Evolutionary conservation across 2,113 vertebrate species (phyloP).

Genomic region (Pseudopodoces humilis): DNA sequence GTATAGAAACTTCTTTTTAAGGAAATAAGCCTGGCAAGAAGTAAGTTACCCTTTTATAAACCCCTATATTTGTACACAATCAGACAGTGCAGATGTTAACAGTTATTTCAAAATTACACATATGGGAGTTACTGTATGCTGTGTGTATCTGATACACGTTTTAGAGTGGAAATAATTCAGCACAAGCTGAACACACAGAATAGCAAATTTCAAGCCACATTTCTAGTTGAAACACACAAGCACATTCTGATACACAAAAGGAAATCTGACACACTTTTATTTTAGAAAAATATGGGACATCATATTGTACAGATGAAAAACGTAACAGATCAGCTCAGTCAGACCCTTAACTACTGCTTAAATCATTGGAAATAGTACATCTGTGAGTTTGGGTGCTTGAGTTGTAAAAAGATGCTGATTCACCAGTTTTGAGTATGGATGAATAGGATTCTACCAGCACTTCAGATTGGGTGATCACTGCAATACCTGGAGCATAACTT

Average conservation of each 20-base stretch:
- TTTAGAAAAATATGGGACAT: neutral
- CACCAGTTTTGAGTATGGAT: neutral
- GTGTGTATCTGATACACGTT: neutral
- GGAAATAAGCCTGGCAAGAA: neutral
- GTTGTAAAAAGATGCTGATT: neutral
- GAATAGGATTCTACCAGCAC: neutral
- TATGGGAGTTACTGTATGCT: neutral
- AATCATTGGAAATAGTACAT: neutral
- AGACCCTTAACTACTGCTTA: neutral
- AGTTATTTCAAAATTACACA: neutral
- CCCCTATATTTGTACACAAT: neutral
- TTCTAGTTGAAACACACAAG: neutral
- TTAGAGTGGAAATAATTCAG: neutral
- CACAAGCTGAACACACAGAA: neutral
- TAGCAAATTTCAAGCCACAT: neutral
- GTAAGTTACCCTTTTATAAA: neutral
- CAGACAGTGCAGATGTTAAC: neutral
- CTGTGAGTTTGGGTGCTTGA: rapidly evolving
- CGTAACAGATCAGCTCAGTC: neutral
- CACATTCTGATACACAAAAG: neutral
- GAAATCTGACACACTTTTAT: neutral
- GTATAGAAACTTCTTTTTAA: neutral
- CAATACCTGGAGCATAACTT: neutral
- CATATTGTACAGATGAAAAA: neutral
- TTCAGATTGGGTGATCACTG: neutral